Evolutionary conservation across 35 echinoderm and acorn worm genomes (phyloP), one percentile per base, ranked within the genome.

Genomic region (Amphiura filiformis): DNA sequence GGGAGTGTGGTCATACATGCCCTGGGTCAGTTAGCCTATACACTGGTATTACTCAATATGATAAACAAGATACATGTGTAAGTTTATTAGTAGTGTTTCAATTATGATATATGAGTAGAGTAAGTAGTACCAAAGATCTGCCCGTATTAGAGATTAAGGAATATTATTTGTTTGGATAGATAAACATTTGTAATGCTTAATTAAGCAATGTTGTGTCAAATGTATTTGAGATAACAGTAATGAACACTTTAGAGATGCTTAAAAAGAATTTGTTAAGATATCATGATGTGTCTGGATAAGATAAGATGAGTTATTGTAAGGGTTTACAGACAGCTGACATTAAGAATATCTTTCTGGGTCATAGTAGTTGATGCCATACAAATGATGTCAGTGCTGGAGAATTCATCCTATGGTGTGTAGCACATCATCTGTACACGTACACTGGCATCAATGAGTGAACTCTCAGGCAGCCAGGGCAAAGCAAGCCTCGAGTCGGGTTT

Each of bases 401-500:
- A 70, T 70, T 30, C 26, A 2, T 30, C 28, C 61, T 23, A 70
- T 11, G 7, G 1, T 70, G 61, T 30, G 26, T 47, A 17, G 41
- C 17, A 9, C 41, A 47, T 47, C 41, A 47, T 47, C 61, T 70
- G 15, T 5, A 3, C 28, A 13, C 7, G 61, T n/a, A n/a, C 61
- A 70, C 28, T 5, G 3, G 61, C 28, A 70, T 70, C 15, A 70
- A 70, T 70, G 61, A 70, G 11, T 70, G 61, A 70, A 70, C 61
- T 70, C 26, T 5, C 44, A 85, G 56, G 83, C 40, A 85, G 56
- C 49, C 40, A 34, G 83, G 35, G 52, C 47, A 65, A 32, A 70
- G 64, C n/a, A 34, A 35, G 56, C 56, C 82, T 37, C 47, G 83
- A 38, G 83, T 61, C 33, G 37, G 83, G 56, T 85, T 85, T 36